These are phyloP conservation scores for Lasioglossum figueresi DNA, from an alignment of 2,888 invertebrate species.

Conservation along the genomic window DNA sequence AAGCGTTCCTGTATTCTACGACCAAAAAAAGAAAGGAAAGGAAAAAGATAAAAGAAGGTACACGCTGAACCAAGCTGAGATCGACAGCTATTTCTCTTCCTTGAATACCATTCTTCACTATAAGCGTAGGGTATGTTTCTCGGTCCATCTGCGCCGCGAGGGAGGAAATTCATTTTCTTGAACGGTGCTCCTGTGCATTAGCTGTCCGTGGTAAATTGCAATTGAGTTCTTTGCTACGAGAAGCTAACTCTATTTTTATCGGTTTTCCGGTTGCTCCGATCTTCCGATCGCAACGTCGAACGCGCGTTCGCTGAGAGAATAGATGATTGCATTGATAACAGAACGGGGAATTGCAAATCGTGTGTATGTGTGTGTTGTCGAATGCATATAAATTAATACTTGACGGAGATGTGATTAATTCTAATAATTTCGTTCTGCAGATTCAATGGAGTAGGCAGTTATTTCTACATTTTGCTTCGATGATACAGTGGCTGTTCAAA, in stretches of 20 bases:
- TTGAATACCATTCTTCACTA: slow-evolving; percentile 56
- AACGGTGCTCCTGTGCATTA: slow-evolving; percentile 20
- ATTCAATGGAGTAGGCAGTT: background rate
- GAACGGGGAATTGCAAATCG: background rate
- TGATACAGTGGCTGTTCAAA: background rate
- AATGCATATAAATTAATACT: slow-evolving; percentile 2
- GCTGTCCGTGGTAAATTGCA: slow-evolving; percentile 37
- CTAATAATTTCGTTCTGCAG: background rate
- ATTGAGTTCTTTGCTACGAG: slow-evolving; percentile 24
- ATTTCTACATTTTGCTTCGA: background rate
- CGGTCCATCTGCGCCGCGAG: slow-evolving; percentile 49
- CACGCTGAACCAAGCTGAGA: slow-evolving; percentile 62
- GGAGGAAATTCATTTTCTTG: slow-evolving; percentile 63
- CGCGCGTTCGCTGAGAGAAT: background rate
- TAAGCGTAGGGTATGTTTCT: slow-evolving; percentile 65
- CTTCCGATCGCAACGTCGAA: background rate
- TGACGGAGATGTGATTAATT: background rate
- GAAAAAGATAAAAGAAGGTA: slow-evolving; percentile 27
- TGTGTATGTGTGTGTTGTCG: background rate
- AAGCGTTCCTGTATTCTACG: slow-evolving; percentile 60
- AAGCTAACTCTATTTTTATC: slow-evolving; percentile 29
- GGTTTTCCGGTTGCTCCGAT: background rate
- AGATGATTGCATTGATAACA: slow-evolving; percentile 4
- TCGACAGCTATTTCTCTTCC: slow-evolving; percentile 50
- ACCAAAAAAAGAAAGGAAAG: background rate